phyloP scores from a whole-genome alignment of 2,797 vertebrate genomes.

The Alauda arvensis region DNA sequence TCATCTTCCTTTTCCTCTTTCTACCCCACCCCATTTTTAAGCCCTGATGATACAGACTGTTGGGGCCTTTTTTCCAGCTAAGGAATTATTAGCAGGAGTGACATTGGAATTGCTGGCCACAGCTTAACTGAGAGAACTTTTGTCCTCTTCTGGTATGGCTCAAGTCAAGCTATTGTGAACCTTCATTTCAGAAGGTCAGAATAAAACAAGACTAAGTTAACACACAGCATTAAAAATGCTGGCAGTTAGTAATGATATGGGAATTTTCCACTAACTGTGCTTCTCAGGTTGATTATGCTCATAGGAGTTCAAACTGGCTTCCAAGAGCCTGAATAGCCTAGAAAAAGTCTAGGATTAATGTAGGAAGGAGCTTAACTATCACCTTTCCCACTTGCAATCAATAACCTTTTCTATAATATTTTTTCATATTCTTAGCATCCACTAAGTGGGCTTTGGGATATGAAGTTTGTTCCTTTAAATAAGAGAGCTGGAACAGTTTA shows the following conservation, averaged over 20 bases:
- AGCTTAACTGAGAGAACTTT: not conserved
- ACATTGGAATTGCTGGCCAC: not conserved
- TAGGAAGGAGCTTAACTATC: not conserved
- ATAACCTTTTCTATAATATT: constrained; percentile 36
- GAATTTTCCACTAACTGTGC: constrained; percentile 44
- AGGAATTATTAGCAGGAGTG: not conserved
- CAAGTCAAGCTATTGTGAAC: not conserved
- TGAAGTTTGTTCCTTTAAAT: constrained; percentile 40
- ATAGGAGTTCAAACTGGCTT: constrained; percentile 5
- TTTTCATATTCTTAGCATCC: constrained; percentile 20
- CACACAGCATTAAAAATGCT: constrained; percentile 35
- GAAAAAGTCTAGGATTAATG: constrained; percentile 5
- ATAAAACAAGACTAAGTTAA: not conserved
- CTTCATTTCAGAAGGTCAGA: constrained; percentile 39
- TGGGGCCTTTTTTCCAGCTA: not conserved
- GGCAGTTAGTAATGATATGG: not conserved
- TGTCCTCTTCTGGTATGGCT: not conserved
- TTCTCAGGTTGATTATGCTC: constrained; percentile 49
- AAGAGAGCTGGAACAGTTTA: constrained; percentile 43
- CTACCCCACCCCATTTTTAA: not conserved
- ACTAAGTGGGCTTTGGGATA: constrained; percentile 12
- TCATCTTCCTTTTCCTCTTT: not conserved
- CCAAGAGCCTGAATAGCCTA: not conserved
- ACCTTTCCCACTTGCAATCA: not conserved
- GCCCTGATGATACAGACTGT: not conserved